These are phyloP conservation scores for Pongo abelii DNA, from an alignment of 2,113 vertebrate genomes.

Conservation along the genomic window DNA sequence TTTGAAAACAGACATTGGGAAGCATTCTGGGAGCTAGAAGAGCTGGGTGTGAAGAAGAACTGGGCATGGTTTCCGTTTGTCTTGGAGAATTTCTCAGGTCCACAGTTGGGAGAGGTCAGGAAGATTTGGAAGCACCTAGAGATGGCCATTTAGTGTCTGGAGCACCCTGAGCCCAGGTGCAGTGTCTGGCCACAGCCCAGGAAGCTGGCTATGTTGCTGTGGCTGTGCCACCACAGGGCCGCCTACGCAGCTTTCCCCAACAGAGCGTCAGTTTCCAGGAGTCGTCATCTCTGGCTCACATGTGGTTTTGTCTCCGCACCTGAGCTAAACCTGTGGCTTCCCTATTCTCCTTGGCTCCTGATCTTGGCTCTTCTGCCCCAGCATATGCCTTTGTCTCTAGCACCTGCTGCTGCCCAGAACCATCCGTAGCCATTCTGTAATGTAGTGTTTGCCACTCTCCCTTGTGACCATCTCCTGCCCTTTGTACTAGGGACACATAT, in stretches of 20 bases:
- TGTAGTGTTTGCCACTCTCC: neutral
- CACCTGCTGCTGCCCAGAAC: neutral
- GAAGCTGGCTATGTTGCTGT: neutral
- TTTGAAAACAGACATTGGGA: neutral
- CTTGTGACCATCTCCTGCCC: neutral
- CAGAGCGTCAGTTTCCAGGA: neutral
- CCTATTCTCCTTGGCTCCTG: neutral
- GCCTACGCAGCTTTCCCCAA: neutral
- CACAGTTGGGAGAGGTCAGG: neutral
- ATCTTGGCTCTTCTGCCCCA: neutral
- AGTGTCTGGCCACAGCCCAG: neutral
- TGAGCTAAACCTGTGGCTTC: neutral
- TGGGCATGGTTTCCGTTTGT: neutral
- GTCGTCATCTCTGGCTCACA: neutral
- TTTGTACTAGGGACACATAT: neutral
- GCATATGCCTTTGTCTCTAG: neutral
- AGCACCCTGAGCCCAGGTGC: neutral
- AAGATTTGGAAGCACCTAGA: neutral
- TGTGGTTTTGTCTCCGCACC: neutral
- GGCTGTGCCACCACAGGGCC: neutral
- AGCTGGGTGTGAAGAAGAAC: neutral
- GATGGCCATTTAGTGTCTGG: neutral
- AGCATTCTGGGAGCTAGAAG: neutral
- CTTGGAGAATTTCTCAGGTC: neutral
- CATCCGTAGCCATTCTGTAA: neutral